Conservation (phyloP, 2,113 vertebrate species). For the Xiphophorus couchianus region DNA sequence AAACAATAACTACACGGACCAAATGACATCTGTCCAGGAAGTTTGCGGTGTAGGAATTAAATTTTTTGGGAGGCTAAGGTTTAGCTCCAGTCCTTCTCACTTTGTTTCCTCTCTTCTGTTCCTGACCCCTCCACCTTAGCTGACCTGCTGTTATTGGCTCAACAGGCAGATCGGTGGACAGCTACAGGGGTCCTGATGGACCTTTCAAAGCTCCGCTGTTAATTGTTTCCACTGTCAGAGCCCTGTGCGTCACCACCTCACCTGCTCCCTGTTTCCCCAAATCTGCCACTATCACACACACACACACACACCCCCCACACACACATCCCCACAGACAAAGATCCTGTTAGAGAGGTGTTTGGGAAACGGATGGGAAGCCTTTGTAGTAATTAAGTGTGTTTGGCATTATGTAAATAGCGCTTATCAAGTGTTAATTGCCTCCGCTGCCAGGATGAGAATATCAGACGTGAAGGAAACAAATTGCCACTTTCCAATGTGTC, state of each 20-base stretch:
- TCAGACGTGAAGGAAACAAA: constrained; percentile 53
- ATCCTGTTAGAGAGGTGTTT: constrained; percentile 12
- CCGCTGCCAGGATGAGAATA: constrained; percentile 59
- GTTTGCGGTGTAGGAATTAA: neutral
- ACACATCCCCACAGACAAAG: constrained; percentile 26
- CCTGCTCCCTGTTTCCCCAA: constrained; percentile 38
- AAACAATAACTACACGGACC: neutral
- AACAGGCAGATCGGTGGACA: constrained; percentile 65
- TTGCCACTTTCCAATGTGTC: constrained; percentile 47
- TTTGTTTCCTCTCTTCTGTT: constrained; percentile 11
- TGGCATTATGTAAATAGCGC: constrained; percentile 75
- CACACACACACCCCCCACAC: neutral
- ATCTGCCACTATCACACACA: constrained; percentile 35
- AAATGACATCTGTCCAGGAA: neutral
- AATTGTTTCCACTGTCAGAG: constrained; percentile 65
- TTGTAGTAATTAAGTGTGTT: constrained; percentile 66
- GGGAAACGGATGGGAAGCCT: constrained; percentile 35
- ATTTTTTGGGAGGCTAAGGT: neutral
- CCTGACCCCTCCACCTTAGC: constrained; percentile 3
- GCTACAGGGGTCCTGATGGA: constrained; percentile 59
- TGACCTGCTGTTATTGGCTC: constrained; percentile 51
- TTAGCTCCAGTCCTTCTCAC: too few relatives aligned
- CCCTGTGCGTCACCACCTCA: constrained; percentile 45
- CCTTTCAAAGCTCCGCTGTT: constrained; percentile 53
- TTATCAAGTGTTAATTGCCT: constrained; percentile 76